These are phyloP conservation scores for Setophaga petechia DNA, from an alignment of 2,113 vertebrate species.

Conservation along the genomic window DNA sequence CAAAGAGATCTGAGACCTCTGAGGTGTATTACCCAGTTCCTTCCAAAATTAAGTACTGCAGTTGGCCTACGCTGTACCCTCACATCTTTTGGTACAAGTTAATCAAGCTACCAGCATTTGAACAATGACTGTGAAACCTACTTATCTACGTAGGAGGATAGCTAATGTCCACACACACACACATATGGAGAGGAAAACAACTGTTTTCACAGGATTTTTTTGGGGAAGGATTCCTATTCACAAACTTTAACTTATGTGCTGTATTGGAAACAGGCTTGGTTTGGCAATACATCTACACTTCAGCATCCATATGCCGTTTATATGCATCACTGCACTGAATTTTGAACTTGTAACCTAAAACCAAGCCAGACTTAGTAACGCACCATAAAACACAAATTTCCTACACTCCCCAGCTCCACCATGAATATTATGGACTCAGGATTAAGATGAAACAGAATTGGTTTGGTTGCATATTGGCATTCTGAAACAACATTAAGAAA, in stretches of 20 bases:
- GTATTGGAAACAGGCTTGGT: neutral
- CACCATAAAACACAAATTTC: neutral
- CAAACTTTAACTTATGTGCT: neutral
- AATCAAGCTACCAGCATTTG: neutral
- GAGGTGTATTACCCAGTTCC: neutral
- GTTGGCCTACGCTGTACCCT: neutral
- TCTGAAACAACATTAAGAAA: neutral
- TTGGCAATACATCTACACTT: neutral
- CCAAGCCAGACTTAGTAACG: neutral
- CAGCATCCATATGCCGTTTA: neutral
- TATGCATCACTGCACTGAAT: neutral
- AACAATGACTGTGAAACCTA: neutral
- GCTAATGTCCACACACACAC: neutral
- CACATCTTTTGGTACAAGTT: neutral
- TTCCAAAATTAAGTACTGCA: slow-evolving; percentile 4
- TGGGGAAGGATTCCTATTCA: neutral
- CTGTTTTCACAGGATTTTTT: neutral
- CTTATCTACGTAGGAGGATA: neutral
- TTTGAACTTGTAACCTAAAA: neutral
- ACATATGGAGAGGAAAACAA: neutral
- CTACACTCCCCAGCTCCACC: fast-evolving
- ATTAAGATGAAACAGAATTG: neutral
- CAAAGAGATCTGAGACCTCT: neutral
- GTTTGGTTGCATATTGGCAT: neutral
- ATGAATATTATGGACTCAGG: neutral